Base-by-base conservation (phyloP, 2,797 vertebrate species). In the Sarcophilus harrisii region DNA sequence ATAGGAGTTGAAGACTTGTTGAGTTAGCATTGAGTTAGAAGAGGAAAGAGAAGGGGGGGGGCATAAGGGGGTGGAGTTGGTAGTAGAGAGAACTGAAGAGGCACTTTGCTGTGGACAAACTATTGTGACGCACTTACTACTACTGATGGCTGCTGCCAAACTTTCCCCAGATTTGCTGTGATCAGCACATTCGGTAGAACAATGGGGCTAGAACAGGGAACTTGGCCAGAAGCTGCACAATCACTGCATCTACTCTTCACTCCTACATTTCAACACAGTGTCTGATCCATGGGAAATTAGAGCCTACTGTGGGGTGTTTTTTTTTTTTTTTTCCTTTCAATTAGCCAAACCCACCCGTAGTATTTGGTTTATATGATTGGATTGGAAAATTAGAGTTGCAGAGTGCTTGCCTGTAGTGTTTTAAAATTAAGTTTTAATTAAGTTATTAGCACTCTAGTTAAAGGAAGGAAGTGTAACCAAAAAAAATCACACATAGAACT, bases 61-160 rank as follows among this genome's bases (percentile, higher is more conserved):
- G 54, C 91, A 95, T 73, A 52, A 55, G 58, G 73, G 57, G 58
- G 92, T 90, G 94, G 96, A 58, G 97, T 95, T 92, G 93, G 90
- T 94, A 54, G 1, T 95, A 96, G 95, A 92, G 94, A 27, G 94
- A 52, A 95, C 96, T 62, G 93, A 57, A 95, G 96, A 87, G 1
- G 97, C 54, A 93, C 97, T 95, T 93, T 0, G 96, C 97, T 97
- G 96, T 98, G 97, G 98, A 98, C 97, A 98, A 97, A 97, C 98
- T 98, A 97, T 97, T 99, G 99, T 99, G 99, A 99, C 99, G 99
- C 99, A 99, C 98, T 99, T 98, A 98, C 97, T 98, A 98, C 98
- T 98, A 98, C 96, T 96, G 98, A 97, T 98, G 94, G 98, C 97
- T 94, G 96, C 97, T 98, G 98, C 98, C 98, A 98, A 98, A 97